Evolutionary conservation across 2,113 vertebrate genomes (phyloP), one percentile per base, ranked within the genome.

Genomic region (Erythrocercus mccallii): DNA sequence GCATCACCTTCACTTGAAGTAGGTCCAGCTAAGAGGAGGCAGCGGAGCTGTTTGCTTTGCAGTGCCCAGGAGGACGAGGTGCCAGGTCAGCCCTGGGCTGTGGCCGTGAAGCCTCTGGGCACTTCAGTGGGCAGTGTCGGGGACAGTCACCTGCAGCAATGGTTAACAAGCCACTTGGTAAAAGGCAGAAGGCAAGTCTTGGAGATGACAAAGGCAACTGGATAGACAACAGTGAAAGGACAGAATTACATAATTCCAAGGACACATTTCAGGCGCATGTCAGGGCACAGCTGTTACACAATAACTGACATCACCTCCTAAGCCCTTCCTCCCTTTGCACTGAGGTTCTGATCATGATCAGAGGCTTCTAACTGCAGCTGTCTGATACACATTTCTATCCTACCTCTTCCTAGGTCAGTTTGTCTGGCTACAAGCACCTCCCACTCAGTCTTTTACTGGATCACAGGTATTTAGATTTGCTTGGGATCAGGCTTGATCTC

Each of bases 101-200:
- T 6, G 87, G 89, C 44, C 9, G 62, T 5, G 82, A 84, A 44
- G 74, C 80, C 68, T 62, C 74, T 23, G 16, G 16, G 91, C 45
- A 23, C 71, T 79, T 80, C 89, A 93, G 81, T 7, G 24, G 42
- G 37, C 22, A 65, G 51, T 27, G 69, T 65, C 65, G 10, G 92
- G 86, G 88, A 40, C 80, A 81, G 90, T 20, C 44, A 90, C 77
- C 88, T 93, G 93, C 31, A 79, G 90, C 28, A 71, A 93, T 4
- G 68, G 71, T 45, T 15, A 90, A 94, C 87, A 85, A 64, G 85
- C 80, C 51, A 45, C 69, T 94, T 38, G 91, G 86, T 64, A 53
- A 90, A 87, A 97, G 92, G 95, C 88, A 90, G 82, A 92, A 90
- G 92, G 93, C 56, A 77, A 92, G 40, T 51, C 71, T 81, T n/a